Evolutionary conservation across 2,797 vertebrate species (phyloP), one percentile per base, ranked within the genome.

Genomic region (Pantherophis alleghaniensis): DNA sequence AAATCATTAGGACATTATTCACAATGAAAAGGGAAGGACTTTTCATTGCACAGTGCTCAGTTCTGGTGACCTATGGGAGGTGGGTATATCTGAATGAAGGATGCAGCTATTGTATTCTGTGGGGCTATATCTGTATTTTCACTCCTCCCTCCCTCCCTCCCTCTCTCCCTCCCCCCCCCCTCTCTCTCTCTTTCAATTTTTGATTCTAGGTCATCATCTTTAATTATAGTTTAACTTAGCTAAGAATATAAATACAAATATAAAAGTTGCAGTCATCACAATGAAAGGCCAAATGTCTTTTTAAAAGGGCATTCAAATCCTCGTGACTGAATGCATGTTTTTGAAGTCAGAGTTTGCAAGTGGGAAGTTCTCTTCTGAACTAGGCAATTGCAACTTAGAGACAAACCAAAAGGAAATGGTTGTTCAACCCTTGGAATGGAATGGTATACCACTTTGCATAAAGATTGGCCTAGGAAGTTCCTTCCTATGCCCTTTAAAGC

Each of bases 1-100:
- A 96, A 96, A 93, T 91, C 93, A 91, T 96, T 94, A 94, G 90
- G 89, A 88, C 89, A 95, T 95, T 94, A 92, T 95, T 95, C 93
- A 91, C 92, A 92, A 93, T 18, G 51, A 94, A 94, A 94, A 92
- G 90, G 26, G 74, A 89, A 90, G 86, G 16, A 91, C 28, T 90
- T 94, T 51, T 51, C 47, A 51, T 51, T 94, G 87, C 92, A 94
- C 86, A 60, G 47, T 69, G 66, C 86, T 74, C 87, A 0, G 1
- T 87, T 95, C 89, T 87, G 89, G 94, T 91, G 91, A 94, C 63
- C 0, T 0, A 26, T 7, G 93, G 66, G 87, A 87, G 47, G 51
- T 88, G 20, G 92, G 59, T 83, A 66, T 7, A 53, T 61, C 56
- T 90, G 63, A 88, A 88, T 7, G 66, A 90, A 79, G 42, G 37